phyloP scores from a whole-genome alignment of 2,113 vertebrate genomes.

The Neoarius graeffei region DNA sequence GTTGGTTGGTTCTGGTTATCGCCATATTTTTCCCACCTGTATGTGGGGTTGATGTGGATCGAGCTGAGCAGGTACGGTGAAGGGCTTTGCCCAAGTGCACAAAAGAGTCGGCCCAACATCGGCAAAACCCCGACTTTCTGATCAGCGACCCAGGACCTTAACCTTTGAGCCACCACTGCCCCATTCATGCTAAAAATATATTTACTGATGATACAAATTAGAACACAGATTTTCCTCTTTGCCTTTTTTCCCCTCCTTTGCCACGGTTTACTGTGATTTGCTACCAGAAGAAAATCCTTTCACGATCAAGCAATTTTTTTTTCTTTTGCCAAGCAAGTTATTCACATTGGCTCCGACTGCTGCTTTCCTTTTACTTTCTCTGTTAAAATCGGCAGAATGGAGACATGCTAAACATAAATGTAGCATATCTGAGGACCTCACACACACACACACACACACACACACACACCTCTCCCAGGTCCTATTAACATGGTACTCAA shows the following conservation, averaged over 20 bases:
- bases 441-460: conserved; percentile 29
- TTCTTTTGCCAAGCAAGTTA: not conserved
- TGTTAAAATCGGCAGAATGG: conserved; percentile 19
- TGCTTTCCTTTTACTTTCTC: not conserved
- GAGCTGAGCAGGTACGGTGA: too few species aligned
- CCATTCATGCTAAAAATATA: not conserved
- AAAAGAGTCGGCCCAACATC: too few species aligned
- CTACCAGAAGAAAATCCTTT: not conserved
- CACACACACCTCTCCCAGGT: conserved; percentile 21
- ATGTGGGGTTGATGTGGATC: too few species aligned
- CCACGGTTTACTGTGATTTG: not conserved
- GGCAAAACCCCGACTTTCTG: too few species aligned
- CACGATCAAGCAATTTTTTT: not conserved
- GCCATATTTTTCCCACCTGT: too few species aligned
- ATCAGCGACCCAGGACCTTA: too few species aligned
- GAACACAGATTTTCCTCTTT: not conserved
- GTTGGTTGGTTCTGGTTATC: too few species aligned
- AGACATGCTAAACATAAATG: conserved; percentile 47
- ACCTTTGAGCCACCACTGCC: too few species aligned
- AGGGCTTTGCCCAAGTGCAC: too few species aligned
- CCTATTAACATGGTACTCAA: conserved; percentile 28
- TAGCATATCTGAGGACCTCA: conserved; percentile 42
- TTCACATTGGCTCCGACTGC: not conserved
- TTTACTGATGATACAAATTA: not conserved
- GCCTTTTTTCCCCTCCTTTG: not conserved